phyloP scores from a whole-genome alignment of 2,888 invertebrate genomes.

The Synanthedon tipuliformis region DNA sequence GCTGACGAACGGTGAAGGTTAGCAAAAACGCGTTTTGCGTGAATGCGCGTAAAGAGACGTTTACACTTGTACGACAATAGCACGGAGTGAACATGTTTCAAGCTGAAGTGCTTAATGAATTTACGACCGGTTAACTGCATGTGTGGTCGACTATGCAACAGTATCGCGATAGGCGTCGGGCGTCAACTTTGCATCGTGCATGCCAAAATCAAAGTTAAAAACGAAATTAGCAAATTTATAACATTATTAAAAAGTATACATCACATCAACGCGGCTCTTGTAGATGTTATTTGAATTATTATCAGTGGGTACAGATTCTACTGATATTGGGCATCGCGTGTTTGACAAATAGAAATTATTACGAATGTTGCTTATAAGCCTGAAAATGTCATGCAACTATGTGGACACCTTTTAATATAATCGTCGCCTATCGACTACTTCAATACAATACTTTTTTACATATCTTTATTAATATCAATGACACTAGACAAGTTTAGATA shows the following conservation, averaged over 20 bases:
- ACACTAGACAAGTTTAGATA: not conserved
- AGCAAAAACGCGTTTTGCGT: not conserved
- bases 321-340: too few relatives aligned
- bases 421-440: constrained; percentile 10
- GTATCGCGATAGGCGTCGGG: too few relatives aligned
- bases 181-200: too few relatives aligned
- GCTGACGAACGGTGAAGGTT: not conserved
- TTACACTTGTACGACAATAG: not conserved
- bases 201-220: too few relatives aligned
- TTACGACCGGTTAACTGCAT: not conserved
- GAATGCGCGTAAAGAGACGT: not conserved
- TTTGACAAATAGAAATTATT: not conserved
- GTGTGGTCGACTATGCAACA: not conserved
- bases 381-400: constrained; percentile 10
- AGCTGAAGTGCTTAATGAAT: too few relatives aligned
- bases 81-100: too few relatives aligned
- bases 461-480: constrained; percentile 1
- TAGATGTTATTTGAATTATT: too few relatives aligned
- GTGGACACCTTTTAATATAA: constrained; percentile 11
- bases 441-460: constrained; percentile 14
- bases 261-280: too few relatives aligned
- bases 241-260: too few relatives aligned
- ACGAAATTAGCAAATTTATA: too few relatives aligned
- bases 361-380: constrained; percentile 2
- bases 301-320: too few relatives aligned